Percentiles rank a stretch among this genome's conserved stretches.
phyloP scores from a whole-genome alignment of 2,797 vertebrate genomes.

The Enteromius radiatus region DNA sequence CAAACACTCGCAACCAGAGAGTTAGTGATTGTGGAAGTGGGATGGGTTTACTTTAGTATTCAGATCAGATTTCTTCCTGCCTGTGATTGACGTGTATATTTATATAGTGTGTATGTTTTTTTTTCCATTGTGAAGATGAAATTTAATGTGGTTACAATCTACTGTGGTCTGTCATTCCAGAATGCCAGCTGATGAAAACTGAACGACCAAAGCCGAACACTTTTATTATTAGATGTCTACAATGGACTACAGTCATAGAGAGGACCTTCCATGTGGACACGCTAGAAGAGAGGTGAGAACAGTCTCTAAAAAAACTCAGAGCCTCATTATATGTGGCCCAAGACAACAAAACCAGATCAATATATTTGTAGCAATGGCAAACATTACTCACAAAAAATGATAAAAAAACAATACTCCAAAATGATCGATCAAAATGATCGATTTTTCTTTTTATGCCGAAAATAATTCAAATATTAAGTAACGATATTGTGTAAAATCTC shows the following conservation, averaged over 20 bases:
- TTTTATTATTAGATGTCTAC: constrained; percentile 97
- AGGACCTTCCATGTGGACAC: constrained; percentile 96
- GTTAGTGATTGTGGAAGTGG: constrained; percentile 27
- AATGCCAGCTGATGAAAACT: constrained; percentile 99
- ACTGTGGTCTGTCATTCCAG: constrained; percentile 72
- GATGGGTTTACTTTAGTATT: constrained; percentile 22
- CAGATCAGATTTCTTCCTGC: constrained; percentile 46
- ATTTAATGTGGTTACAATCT: constrained; percentile 1
- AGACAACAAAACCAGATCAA: too few species aligned
- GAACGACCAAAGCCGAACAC: constrained; percentile 97
- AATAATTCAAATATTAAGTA: too few species aligned
- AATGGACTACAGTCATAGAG: constrained; percentile 98
- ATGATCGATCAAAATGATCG: too few species aligned
- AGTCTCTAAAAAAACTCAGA: not conserved
- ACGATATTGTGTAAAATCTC: too few species aligned
- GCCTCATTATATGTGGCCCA: not conserved
- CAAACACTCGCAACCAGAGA: constrained; percentile 35
- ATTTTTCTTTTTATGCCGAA: too few species aligned
- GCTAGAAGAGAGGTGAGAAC: constrained; percentile 90
- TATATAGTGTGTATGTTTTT: not conserved
- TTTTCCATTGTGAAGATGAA: not conserved
- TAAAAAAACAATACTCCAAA: too few species aligned
- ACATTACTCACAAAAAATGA: too few species aligned
- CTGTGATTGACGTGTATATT: not conserved
- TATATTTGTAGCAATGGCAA: too few species aligned